Conservation (phyloP, 2,797 vertebrate genomes). For the Eulemur rubriventer region DNA sequence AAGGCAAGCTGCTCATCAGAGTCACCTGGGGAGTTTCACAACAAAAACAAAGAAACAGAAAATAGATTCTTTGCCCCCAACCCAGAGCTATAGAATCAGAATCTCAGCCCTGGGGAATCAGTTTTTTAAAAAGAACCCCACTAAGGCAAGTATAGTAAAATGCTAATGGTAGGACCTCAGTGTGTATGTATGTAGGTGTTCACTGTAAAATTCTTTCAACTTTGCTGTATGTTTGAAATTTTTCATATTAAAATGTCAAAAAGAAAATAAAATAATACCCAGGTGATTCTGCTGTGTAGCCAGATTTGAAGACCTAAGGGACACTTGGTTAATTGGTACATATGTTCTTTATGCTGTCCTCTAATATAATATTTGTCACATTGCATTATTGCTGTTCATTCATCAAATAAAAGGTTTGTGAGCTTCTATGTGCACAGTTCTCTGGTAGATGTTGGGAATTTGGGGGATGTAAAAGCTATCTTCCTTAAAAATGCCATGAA, state of each 20-base stretch:
- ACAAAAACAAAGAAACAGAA: constrained; percentile 51
- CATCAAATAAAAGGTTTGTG: not conserved
- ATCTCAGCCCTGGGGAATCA: not conserved
- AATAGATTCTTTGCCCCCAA: not conserved
- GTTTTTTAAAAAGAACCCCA: not conserved
- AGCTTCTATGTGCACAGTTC: not conserved
- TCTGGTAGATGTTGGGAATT: not conserved
- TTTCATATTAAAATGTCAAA: not conserved
- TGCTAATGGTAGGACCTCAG: not conserved
- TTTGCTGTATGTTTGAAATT: not conserved
- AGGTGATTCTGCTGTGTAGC: not conserved
- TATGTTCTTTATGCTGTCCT: not conserved
- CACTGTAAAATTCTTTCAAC: not conserved
- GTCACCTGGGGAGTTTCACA: constrained; percentile 46
- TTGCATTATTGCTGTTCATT: not conserved
- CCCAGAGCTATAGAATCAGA: not conserved
- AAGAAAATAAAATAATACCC: not conserved
- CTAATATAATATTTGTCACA: not conserved
- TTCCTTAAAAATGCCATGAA: not conserved
- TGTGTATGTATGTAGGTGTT: not conserved
- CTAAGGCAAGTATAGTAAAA: not conserved
- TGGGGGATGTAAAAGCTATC: not conserved
- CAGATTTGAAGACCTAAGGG: not conserved
- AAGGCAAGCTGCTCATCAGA: constrained; percentile 15
- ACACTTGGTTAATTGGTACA: not conserved